Percentiles rank a stretch among this genome's conserved stretches.
Evolutionary conservation across 2,888 invertebrate genomes (phyloP).

Genomic region (Dione vanillae): DNA sequence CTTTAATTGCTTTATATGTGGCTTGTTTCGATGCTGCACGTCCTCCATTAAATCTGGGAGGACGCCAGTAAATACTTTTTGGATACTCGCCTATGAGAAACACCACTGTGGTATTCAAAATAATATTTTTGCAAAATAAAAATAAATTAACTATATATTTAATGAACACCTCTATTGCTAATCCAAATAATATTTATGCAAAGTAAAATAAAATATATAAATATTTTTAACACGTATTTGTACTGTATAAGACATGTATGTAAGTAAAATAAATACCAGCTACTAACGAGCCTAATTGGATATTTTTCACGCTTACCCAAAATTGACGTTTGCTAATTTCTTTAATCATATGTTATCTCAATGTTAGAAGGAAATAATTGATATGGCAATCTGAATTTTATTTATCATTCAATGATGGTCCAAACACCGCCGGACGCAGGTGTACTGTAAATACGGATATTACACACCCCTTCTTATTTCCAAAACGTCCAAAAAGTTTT

Average conservation of each 20-base stretch:
- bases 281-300: conserved; percentile 26
- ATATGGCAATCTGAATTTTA: conserved; percentile 53
- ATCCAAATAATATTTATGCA: background rate
- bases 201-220: background rate
- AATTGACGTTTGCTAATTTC: conserved; percentile 29
- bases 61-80: too few species aligned
- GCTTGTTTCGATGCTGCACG: background rate
- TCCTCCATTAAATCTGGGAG: background rate
- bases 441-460: conserved; percentile 68
- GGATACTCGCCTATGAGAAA: background rate
- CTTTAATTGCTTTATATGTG: too few species aligned
- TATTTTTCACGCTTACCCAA: conserved; percentile 20
- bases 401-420: conserved; percentile 65
- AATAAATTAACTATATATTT: too few species aligned
- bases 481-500: conserved; percentile 54
- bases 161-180: background rate
- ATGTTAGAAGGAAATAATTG: conserved; percentile 46
- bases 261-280: conserved; percentile 4
- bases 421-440: conserved; percentile 79
- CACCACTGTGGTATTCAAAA: background rate
- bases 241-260: background rate
- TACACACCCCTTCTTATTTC: conserved; percentile 61
- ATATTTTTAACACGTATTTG: background rate
- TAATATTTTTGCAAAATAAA: background rate
- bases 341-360: conserved; percentile 38